Conservation (phyloP, 2,797 vertebrate genomes). For the Phoeniculus purpureus region DNA sequence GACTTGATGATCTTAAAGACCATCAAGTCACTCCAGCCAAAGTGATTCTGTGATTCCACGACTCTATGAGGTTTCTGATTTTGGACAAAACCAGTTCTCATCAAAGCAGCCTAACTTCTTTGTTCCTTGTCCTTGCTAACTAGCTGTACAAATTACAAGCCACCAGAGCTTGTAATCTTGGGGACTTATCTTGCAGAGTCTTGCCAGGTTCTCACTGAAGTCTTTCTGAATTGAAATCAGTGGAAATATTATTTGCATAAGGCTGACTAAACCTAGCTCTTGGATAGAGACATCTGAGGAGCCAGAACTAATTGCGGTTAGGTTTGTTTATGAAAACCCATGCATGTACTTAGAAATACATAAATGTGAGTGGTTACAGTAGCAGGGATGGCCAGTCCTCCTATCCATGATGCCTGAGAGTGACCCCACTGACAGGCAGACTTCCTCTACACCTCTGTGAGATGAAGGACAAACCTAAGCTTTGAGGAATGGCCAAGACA, state of each 20-base stretch:
- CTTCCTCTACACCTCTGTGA: neutral
- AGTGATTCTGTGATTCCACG: too few species aligned
- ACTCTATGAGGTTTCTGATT: neutral
- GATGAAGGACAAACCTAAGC: neutral
- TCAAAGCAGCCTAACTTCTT: neutral
- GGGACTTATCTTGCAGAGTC: neutral
- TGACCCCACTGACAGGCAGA: neutral
- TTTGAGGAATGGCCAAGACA: neutral
- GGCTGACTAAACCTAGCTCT: neutral
- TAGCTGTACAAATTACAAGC: neutral
- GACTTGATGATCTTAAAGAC: too few species aligned
- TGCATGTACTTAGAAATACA: neutral
- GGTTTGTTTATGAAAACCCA: neutral
- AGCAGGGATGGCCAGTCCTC: neutral
- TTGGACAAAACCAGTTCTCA: neutral
- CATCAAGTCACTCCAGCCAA: too few species aligned
- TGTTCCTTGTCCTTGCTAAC: neutral
- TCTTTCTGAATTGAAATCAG: neutral
- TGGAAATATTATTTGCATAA: conserved; percentile 5
- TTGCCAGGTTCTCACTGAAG: neutral
- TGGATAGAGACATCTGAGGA: neutral
- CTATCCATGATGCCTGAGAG: neutral
- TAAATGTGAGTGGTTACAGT: neutral
- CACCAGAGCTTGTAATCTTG: neutral
- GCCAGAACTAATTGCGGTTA: neutral